Evolutionary conservation across 2,888 invertebrate genomes (phyloP), one percentile per base, ranked within the genome.

Genomic region (Azorinus chamasolen): DNA sequence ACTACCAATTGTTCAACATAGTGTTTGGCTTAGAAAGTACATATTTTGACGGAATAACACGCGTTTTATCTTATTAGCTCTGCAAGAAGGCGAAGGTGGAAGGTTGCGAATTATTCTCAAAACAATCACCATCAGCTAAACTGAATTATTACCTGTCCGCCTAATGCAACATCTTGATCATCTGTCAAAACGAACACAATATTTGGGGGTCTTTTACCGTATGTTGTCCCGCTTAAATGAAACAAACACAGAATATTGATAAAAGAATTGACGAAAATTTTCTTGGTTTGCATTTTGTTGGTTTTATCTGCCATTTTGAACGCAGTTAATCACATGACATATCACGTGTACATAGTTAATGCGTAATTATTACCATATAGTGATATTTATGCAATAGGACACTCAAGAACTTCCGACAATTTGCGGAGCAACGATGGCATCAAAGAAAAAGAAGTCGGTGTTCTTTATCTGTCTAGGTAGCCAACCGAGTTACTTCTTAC

Each of bases 141-240:
- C n/a, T n/a, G n/a, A n/a, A n/a, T n/a, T 1, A 32, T 18, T 64
- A 92, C 92, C 89, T 88, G 83, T 62, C 91, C 91, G 93, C 96
- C 98, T 83, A 99, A 94, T 93, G 98, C 98, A 16, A 98, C 97
- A 93, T 99, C 99, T 94, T 99, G 99, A 93, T 99, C 99, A 93
- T 99, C 99, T 22, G 99, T 99, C 80, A 99, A 94, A 84, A 99
- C 96, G 83, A 99, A 95, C 72, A 99, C 96, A 80, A 99, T 98
- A 93, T 99, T 99, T 0, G 99, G 98, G 0, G 98, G 55, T 55
- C 22, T 3, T 59, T 66, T 71, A 0, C 14, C 32, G 4, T 20
- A 1, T 1, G 32, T 27, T 20, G 41, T 41, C 39, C 32, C 39
- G 6, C 22, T 27, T 8, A 45, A 45, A 8, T 18, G 45, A 5